Evolutionary conservation across 2,797 vertebrate species (phyloP).

Genomic region (Liparis tanakae): DNA sequence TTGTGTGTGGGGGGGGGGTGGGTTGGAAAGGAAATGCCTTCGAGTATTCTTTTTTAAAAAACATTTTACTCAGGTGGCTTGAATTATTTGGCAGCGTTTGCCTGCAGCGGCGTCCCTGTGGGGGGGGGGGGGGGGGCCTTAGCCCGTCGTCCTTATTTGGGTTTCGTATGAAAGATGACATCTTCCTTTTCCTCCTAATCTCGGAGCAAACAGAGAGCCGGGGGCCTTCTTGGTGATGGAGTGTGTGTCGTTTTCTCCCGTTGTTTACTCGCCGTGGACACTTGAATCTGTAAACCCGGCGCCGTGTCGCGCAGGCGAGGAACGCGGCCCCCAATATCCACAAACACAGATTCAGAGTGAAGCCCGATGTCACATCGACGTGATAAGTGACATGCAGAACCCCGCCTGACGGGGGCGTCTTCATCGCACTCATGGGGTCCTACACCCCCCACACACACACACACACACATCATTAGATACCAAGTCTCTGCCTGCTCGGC

Average conservation of each 20-base stretch:
- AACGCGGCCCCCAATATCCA: not conserved
- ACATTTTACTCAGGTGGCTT: conserved; percentile 5
- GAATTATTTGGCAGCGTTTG: conserved; percentile 10
- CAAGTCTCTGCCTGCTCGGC: conserved; percentile 44
- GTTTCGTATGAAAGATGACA: conserved; percentile 12
- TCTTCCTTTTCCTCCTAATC: conserved; percentile 10
- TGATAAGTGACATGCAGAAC: conserved; percentile 42
- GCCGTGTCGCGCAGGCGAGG: not conserved
- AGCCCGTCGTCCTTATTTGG: conserved; percentile 3
- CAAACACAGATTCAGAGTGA: conserved; percentile 8
- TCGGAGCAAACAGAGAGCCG: conserved; percentile 17
- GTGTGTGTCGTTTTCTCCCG: conserved; percentile 23
- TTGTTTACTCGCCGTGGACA: conserved; percentile 33
- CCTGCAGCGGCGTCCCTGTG: no score
- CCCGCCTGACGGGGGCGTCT: conserved; percentile 48
- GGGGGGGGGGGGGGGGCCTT: no score
- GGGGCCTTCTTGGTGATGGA: conserved; percentile 31
- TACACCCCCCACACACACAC: no score
- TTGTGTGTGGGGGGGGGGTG: no score
- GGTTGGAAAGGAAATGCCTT: conserved; percentile 5
- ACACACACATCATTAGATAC: conserved; percentile 62
- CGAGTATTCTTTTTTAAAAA: conserved; percentile 11
- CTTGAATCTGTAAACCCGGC: conserved; percentile 29
- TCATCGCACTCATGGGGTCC: conserved; percentile 39
- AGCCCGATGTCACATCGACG: conserved; percentile 51